Evolutionary conservation across 2,797 vertebrate species (phyloP), one percentile per base, ranked within the genome.

Genomic region (Sebastes kiyomatsui): DNA sequence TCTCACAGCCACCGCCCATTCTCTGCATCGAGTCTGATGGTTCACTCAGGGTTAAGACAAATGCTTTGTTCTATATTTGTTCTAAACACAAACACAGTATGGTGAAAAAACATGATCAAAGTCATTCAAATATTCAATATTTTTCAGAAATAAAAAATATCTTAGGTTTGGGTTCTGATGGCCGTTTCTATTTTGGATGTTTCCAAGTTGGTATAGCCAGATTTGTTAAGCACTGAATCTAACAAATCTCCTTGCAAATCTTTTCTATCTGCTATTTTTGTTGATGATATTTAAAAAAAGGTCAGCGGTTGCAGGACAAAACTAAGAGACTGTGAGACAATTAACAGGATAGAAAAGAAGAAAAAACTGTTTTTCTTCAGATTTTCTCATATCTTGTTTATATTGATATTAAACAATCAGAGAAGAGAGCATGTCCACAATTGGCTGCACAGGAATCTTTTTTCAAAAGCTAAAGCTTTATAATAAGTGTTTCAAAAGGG

Each of bases 11-110:
- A 90, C 55, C 49, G 4, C 83, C 88, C 86, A 88, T 84, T 94
- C 94, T 93, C 89, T 93, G 83, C 85, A 86, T 58, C 55, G 5
- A 35, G 78, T 88, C 11, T 1, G 46, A 49, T 49, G 35, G 9
- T 49, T 79, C 3, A 12, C 49, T 65, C 35, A 20, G 94, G 93
- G 92, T 93, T 92, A 87, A 92, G 80, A 95, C 87, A 93, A 95
- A 95, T 88, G 93, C 86, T 42, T 56, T 56, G 91, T 66, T 68
- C 18, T 25, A 65, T 2, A n/a, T 33, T 10, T 46, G 30, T n/a
- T 6, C 22, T 5, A 22, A 33, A 67, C 20, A 92, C 89, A 93
- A 88, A 85, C 88, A 86, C 33, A 59, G 32, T n/a, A 16, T 49
- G 23, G 9, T 66, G 13, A 22, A 71, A 71, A 38, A 28, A 25